Evolutionary conservation across 2,888 invertebrate species (phyloP).

Genomic region (Sinopyrophorus schimmeli): DNA sequence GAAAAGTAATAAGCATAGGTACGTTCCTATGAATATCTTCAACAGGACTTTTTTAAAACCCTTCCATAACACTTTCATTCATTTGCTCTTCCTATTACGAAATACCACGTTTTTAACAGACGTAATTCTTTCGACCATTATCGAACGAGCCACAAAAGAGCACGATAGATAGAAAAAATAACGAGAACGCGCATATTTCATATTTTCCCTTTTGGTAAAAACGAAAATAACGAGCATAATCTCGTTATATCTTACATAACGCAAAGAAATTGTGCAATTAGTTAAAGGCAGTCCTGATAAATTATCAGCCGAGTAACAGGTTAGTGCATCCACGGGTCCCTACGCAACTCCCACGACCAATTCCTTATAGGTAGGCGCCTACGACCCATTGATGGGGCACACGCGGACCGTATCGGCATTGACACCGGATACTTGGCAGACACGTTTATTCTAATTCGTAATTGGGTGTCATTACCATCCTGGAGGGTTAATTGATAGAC

Average conservation of each 20-base stretch:
- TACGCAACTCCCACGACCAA: conserved; percentile 30
- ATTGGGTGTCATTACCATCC: conserved; percentile 30
- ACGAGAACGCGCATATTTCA: no score
- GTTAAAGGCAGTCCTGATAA: conserved; percentile 19
- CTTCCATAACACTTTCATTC: no score
- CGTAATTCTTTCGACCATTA: no score
- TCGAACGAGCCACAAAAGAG: no score
- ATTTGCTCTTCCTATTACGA: no score
- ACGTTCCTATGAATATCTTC: no score
- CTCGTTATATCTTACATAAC: background rate
- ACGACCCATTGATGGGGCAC: conserved; percentile 32
- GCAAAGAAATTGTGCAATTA: conserved; percentile 11
- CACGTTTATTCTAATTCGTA: conserved; percentile 32
- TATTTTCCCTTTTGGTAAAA: no score
- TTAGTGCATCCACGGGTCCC: conserved; percentile 32
- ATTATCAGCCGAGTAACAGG: conserved; percentile 30
- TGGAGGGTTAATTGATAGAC: conserved; percentile 31
- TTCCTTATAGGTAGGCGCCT: conserved; percentile 27
- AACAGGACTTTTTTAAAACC: no score
- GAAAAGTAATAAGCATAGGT: no score
- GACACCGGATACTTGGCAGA: conserved; percentile 32
- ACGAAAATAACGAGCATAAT: no score
- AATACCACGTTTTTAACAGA: no score
- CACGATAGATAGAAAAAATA: no score
- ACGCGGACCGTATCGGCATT: conserved; percentile 28